Conservation (phyloP, 2,113 vertebrate genomes). For the Probosciger aterrimus region DNA sequence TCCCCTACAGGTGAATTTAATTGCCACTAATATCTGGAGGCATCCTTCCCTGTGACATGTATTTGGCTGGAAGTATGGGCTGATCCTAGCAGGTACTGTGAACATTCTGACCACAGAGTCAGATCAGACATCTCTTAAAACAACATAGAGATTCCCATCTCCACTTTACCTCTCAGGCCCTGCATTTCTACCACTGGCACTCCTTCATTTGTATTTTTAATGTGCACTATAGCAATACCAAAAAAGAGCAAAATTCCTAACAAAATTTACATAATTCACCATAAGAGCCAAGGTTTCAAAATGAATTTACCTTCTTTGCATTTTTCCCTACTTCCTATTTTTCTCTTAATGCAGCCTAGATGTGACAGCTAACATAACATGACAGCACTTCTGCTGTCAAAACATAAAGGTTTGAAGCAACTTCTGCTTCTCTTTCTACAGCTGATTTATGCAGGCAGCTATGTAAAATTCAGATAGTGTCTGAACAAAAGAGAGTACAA, state of each 20-base stretch:
- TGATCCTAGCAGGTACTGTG: background rate
- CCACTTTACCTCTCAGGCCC: accelerated
- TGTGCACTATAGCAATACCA: background rate
- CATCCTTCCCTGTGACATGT: accelerated
- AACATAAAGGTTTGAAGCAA: background rate
- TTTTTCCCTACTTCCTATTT: background rate
- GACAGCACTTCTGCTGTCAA: background rate
- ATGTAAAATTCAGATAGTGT: background rate
- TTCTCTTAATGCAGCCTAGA: background rate
- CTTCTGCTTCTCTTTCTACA: background rate
- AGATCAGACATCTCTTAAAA: background rate
- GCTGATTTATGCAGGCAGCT: background rate
- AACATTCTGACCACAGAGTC: background rate
- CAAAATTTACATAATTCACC: background rate
- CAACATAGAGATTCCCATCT: background rate
- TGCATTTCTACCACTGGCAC: background rate
- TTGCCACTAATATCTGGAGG: background rate
- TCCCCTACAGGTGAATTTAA: background rate
- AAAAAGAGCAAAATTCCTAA: background rate
- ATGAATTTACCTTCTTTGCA: background rate
- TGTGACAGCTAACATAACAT: background rate
- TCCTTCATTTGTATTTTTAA: background rate
- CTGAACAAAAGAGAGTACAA: background rate
- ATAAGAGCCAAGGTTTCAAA: background rate
- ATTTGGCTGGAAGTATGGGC: background rate